A percentile compares a stretch with the other conserved stretches of the same genome.
Evolutionary conservation across 2,797 vertebrate species (phyloP).

Genomic region (Notoglanidium macrostoma): DNA sequence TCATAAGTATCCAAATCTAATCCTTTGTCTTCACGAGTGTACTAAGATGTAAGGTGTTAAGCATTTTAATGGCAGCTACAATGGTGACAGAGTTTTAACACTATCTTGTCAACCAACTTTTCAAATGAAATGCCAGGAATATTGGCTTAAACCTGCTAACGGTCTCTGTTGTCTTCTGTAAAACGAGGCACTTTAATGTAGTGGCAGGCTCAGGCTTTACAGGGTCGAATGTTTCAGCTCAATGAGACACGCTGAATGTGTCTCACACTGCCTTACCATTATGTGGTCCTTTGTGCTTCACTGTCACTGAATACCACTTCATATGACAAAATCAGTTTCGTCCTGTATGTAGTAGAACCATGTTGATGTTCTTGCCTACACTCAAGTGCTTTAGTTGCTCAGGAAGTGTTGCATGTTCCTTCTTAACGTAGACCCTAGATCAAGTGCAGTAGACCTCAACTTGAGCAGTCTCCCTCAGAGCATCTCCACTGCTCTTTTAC

Average conservation of each 20-base stretch:
- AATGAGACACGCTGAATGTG: background rate
- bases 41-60: background rate
- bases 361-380: conserved; percentile 55
- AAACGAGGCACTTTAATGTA: conserved; percentile 31
- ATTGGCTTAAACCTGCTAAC: background rate
- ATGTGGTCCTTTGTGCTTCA: conserved; percentile 7
- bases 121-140: conserved; percentile 21
- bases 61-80: conserved; percentile 44
- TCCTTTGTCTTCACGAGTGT: background rate
- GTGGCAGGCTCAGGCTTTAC: conserved; percentile 13
- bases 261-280: conserved; percentile 29
- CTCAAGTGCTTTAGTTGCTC: conserved; percentile 75
- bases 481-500: conserved; percentile 38
- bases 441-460: conserved; percentile 42
- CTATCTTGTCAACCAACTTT: conserved; percentile 21
- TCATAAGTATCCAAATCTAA: background rate
- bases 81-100: conserved; percentile 34
- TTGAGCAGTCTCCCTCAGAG: conserved; percentile 45
- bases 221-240: background rate
- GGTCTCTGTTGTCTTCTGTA: background rate
- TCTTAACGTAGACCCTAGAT: conserved; percentile 33
- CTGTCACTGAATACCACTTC: conserved; percentile 11
- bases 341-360: conserved; percentile 56
- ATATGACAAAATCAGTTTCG: conserved; percentile 7
- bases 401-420: conserved; percentile 63